phyloP scores from a whole-genome alignment of 2,113 vertebrate genomes.

The Bos indicus region DNA sequence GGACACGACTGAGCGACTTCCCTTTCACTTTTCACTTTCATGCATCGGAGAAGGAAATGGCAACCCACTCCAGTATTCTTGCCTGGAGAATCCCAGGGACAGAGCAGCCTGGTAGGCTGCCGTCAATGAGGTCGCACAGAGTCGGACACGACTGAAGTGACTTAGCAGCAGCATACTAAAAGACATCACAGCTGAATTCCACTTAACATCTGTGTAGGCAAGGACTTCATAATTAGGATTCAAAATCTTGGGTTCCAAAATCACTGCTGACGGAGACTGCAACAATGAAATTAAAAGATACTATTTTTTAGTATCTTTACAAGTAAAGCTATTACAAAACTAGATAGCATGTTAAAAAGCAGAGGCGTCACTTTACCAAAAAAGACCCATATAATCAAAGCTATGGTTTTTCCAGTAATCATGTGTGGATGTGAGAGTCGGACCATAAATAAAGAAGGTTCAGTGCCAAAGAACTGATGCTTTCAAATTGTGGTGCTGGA shows the following conservation, averaged over 20 bases:
- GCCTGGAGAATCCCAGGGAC: background rate
- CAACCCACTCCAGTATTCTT: background rate
- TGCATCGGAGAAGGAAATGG: background rate
- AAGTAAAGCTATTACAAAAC: background rate
- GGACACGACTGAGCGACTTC: accelerated
- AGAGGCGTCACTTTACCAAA: background rate
- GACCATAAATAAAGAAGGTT: background rate
- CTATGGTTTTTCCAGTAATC: background rate
- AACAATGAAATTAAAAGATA: background rate
- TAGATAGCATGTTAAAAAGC: background rate
- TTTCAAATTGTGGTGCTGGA: background rate
- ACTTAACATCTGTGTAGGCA: background rate
- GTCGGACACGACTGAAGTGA: accelerated
- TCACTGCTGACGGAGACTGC: background rate
- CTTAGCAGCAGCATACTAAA: background rate
- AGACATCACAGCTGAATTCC: background rate
- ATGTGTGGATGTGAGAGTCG: background rate
- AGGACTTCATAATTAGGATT: background rate
- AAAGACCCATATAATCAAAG: background rate
- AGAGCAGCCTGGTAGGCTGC: background rate
- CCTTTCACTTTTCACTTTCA: background rate
- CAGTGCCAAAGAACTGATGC: background rate
- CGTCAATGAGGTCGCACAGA: accelerated
- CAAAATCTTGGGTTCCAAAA: background rate
- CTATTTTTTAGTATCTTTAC: too few relatives aligned